Evolutionary conservation across 2,797 vertebrate genomes (phyloP).

Genomic region (Halcyon smyrnensis): DNA sequence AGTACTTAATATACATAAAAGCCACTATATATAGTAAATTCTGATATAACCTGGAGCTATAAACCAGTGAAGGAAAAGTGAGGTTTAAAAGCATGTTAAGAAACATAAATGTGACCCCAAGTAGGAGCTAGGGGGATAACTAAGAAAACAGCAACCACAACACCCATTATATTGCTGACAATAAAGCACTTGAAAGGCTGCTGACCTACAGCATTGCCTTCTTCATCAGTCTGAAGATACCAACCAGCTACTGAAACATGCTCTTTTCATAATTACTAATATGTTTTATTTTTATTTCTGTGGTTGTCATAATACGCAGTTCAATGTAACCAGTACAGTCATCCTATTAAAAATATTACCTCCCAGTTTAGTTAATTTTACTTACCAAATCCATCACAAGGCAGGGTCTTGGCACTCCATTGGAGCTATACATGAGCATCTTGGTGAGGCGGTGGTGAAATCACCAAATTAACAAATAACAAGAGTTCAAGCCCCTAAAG

Average conservation of each 20-base stretch:
- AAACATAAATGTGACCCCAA: background rate
- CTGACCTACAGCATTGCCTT: background rate
- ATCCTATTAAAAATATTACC: background rate
- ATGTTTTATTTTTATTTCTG: background rate
- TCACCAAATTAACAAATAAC: background rate
- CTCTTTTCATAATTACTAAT: background rate
- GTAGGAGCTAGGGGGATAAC: background rate
- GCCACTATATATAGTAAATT: background rate
- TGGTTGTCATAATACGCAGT: background rate
- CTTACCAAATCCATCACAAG: background rate
- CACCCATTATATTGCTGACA: background rate
- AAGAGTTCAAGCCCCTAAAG: background rate
- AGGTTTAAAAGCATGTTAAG: background rate
- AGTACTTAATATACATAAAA: background rate
- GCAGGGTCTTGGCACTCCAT: background rate
- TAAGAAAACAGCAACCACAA: background rate
- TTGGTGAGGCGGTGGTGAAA: background rate
- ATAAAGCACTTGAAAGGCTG: background rate
- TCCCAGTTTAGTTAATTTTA: background rate
- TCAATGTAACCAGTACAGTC: background rate
- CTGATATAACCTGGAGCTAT: background rate
- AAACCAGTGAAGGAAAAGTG: background rate
- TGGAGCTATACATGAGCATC: background rate
- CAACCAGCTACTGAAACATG: background rate
- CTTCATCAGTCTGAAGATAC: slow-evolving; percentile 74